Evolutionary conservation across 2,888 invertebrate genomes (phyloP).

Genomic region (Willowsia nigromaculata): DNA sequence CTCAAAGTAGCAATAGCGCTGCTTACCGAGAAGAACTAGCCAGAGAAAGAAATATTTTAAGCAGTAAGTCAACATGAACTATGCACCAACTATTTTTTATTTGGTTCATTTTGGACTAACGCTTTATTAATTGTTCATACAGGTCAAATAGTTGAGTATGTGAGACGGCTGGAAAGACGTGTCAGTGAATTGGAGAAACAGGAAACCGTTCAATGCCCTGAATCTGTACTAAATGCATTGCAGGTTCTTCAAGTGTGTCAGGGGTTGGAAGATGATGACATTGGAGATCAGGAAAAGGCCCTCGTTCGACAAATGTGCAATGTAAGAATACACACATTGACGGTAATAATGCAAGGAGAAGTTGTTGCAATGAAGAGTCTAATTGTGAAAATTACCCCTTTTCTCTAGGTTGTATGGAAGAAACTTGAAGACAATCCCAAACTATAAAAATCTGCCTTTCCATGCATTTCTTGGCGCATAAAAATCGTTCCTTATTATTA

Average conservation of each 20-base stretch:
- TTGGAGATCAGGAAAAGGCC: slow-evolving; percentile 92
- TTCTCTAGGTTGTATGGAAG: slow-evolving; percentile 90
- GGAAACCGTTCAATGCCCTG: slow-evolving; percentile 84
- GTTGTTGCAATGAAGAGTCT: not conserved
- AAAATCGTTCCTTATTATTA: slow-evolving; percentile 2
- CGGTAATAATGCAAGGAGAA: not conserved
- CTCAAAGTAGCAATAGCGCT: slow-evolving; percentile 44
- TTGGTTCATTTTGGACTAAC: not conserved
- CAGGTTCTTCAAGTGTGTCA: slow-evolving; percentile 95
- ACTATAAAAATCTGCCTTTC: slow-evolving; percentile 46
- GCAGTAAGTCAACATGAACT: slow-evolving; percentile 67
- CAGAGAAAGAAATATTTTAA: slow-evolving; percentile 76
- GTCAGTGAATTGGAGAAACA: slow-evolving; percentile 83
- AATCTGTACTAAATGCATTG: slow-evolving; percentile 94
- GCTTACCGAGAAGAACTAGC: slow-evolving; percentile 75
- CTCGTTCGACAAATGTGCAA: slow-evolving; percentile 97
- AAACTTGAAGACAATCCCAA: slow-evolving; percentile 87
- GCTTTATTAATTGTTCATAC: slow-evolving; percentile 75
- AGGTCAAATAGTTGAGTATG: slow-evolving; percentile 95
- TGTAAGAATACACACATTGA: too few relatives aligned
- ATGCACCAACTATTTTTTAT: not conserved
- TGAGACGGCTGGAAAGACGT: slow-evolving; percentile 92
- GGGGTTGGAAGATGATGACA: slow-evolving; percentile 79
- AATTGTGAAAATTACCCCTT: too few relatives aligned
- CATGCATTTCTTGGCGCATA: not conserved